Percentiles rank a stretch among this genome's conserved stretches.
These are phyloP conservation scores for Heterotilapia buettikoferi DNA, from an alignment of 2,113 vertebrate species.

Conservation along the genomic window DNA sequence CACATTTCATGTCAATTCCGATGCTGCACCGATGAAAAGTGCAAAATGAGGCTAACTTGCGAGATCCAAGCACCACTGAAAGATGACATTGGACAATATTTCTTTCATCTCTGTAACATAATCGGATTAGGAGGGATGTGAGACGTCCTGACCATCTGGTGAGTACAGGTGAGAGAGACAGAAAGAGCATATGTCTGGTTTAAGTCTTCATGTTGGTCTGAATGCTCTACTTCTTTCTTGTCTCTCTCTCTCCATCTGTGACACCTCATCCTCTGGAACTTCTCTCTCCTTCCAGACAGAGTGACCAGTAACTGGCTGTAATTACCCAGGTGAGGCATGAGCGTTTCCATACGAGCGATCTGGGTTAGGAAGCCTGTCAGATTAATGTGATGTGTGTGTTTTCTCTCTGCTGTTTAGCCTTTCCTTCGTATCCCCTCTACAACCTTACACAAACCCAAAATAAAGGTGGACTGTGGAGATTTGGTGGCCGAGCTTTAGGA, in stretches of 20 bases:
- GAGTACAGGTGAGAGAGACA: slow-evolving; percentile 25
- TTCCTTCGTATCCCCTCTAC: slow-evolving; percentile 6
- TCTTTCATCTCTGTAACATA: slow-evolving; percentile 29
- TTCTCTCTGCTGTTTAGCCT: slow-evolving; percentile 26
- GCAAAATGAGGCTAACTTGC: background rate
- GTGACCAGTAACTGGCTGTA: slow-evolving; percentile 27
- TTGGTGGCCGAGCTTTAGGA: slow-evolving; percentile 23
- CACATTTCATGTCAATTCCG: slow-evolving; percentile 9
- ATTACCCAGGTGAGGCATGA: slow-evolving; percentile 57
- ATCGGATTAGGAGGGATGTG: slow-evolving; percentile 16
- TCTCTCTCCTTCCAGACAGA: background rate
- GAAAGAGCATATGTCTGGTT: background rate
- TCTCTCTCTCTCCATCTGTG: slow-evolving; percentile 11
- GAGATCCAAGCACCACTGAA: background rate
- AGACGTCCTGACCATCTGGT: background rate
- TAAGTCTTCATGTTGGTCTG: background rate
- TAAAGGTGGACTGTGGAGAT: background rate
- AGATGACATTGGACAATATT: slow-evolving; percentile 11
- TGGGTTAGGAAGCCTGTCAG: slow-evolving; percentile 46
- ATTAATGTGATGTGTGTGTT: slow-evolving; percentile 55
- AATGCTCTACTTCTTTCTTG: background rate
- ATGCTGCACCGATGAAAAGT: background rate
- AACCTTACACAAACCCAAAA: background rate
- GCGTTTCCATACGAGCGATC: slow-evolving; percentile 53
- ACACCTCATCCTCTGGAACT: slow-evolving; percentile 14